phyloP scores from a whole-genome alignment of 1,140 invertebrate species.

The Drusus annulatus region DNA sequence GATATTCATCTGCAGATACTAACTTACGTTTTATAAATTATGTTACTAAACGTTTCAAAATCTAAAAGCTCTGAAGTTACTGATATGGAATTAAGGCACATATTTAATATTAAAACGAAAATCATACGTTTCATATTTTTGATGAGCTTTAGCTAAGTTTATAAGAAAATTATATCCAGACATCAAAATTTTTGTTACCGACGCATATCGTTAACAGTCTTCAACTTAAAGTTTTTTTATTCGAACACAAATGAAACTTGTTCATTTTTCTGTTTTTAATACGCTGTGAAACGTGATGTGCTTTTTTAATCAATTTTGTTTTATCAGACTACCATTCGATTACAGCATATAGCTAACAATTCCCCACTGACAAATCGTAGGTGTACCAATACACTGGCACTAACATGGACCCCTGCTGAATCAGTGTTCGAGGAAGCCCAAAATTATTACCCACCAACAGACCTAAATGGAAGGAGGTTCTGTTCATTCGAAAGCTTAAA shows the following conservation, averaged over 20 bases:
- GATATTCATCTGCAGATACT: too few species aligned
- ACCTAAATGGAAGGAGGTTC: background rate
- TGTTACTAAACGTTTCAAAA: too few species aligned
- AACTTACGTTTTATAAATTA: too few species aligned
- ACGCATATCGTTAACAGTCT: background rate
- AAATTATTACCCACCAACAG: background rate
- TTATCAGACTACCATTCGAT: constrained; percentile 6
- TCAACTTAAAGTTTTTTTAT: background rate
- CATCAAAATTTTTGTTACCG: background rate
- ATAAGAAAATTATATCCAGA: too few species aligned
- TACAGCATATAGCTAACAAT: background rate
- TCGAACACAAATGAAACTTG: background rate
- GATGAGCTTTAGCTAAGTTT: too few species aligned
- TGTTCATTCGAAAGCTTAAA: too few species aligned
- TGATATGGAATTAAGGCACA: too few species aligned
- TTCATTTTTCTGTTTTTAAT: constrained; percentile 8
- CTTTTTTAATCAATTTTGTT: constrained; percentile 3
- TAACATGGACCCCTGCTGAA: background rate
- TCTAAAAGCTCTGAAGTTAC: too few species aligned
- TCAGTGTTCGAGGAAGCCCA: background rate
- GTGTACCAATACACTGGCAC: background rate
- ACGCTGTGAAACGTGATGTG: constrained; percentile 14
- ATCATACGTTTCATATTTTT: too few species aligned
- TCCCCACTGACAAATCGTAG: constrained; percentile 21
- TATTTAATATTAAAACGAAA: too few species aligned